These are phyloP conservation scores for Drosophila mimica DNA, from an alignment of 2,888 invertebrate genomes.

Conservation along the genomic window DNA sequence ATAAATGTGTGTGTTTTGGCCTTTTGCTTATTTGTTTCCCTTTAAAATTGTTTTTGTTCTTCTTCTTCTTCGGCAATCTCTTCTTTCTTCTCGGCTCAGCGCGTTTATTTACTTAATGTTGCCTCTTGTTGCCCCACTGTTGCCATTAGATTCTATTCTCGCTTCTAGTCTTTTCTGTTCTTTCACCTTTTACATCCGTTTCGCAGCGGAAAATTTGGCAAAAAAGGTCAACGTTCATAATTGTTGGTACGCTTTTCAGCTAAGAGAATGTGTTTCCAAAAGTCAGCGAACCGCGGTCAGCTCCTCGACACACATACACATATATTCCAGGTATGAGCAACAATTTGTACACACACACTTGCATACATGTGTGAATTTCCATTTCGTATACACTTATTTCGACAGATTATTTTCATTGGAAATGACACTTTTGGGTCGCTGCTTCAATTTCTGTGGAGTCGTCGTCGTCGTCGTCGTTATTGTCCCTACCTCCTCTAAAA, in stretches of 20 bases:
- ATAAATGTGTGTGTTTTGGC: constrained; percentile 34
- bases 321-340: constrained; percentile 8
- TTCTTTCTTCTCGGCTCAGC: constrained; percentile 41
- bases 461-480: not conserved
- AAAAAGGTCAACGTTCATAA: constrained; percentile 75
- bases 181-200: constrained; percentile 66
- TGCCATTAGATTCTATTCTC: constrained; percentile 46
- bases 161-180: constrained; percentile 45
- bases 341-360: constrained; percentile 6
- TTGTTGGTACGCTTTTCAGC: constrained; percentile 47
- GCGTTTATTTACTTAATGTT: constrained; percentile 42
- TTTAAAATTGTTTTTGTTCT: constrained; percentile 53
- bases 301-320: constrained; percentile 1
- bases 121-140: constrained; percentile 11
- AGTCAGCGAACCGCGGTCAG: constrained; percentile 50
- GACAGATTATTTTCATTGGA: constrained; percentile 49
- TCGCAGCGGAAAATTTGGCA: constrained; percentile 64
- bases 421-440: constrained; percentile 48
- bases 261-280: constrained; percentile 19
- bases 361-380: not conserved
- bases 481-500: constrained; percentile 25
- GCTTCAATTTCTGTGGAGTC: constrained; percentile 29
- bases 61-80: constrained; percentile 37
- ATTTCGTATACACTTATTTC: constrained; percentile 26
- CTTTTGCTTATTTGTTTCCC: constrained; percentile 53